phyloP scores from a whole-genome alignment of 2,797 vertebrate genomes.

The Platalea minor region DNA sequence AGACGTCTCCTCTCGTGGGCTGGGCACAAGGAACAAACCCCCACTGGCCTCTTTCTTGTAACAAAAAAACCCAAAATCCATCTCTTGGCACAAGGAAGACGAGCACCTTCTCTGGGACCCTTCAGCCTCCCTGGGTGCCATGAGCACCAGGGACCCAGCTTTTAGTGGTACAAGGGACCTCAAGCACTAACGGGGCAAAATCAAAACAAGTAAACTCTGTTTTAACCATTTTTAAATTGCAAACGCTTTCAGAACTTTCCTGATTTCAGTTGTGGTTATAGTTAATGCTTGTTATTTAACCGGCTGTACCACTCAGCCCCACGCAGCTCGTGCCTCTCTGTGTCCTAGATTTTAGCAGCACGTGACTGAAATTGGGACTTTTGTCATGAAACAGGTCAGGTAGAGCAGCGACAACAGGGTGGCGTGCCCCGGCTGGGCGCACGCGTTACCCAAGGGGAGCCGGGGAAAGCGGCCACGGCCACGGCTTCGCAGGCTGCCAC shows the following conservation, averaged over 20 bases:
- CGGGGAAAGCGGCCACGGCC: accelerated
- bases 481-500: neutral
- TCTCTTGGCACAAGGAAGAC: accelerated
- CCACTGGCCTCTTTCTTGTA: neutral
- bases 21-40: neutral
- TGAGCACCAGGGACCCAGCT: accelerated
- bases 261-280: neutral
- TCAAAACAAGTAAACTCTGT: neutral
- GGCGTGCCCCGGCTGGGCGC: neutral
- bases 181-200: neutral
- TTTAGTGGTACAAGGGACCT: accelerated
- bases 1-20: accelerated
- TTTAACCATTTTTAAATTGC: neutral
- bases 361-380: neutral
- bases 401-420: neutral
- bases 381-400: neutral
- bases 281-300: neutral
- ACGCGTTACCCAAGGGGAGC: accelerated
- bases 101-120: neutral
- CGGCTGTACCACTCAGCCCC: neutral
- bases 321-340: neutral
- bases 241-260: neutral
- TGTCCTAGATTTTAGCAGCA: conserved; percentile 31
- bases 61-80: neutral
- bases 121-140: neutral